Percentiles rank a stretch among this genome's conserved stretches.
Conservation (phyloP, 2,888 invertebrate species). For the Empis stercorea region DNA sequence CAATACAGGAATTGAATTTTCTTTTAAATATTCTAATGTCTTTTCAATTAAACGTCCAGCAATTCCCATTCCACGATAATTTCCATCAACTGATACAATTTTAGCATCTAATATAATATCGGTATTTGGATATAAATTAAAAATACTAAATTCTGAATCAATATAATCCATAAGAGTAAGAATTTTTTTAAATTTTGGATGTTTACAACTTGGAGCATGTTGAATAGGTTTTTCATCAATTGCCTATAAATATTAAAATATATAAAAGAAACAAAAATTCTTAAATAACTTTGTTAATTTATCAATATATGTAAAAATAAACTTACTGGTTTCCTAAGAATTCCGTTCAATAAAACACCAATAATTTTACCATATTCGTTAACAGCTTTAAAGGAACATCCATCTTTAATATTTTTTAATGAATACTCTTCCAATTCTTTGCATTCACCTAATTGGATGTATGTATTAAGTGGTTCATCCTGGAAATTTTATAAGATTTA, state of each 20-base stretch:
- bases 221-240: constrained; percentile 22
- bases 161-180: constrained; percentile 38
- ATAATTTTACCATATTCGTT: constrained; percentile 39
- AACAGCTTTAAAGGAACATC: constrained; percentile 43
- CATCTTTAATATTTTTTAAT: constrained; percentile 38
- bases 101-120: constrained; percentile 32
- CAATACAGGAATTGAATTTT: constrained; percentile 39
- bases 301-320: too few species aligned
- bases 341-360: constrained; percentile 42
- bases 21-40: constrained; percentile 29
- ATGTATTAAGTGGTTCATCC: constrained; percentile 36
- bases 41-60: constrained; percentile 31
- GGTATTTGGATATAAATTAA: constrained; percentile 35
- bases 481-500: constrained; percentile 16
- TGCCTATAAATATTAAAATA: neutral
- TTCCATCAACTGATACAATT: constrained; percentile 32
- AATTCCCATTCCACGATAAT: constrained; percentile 34
- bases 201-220: constrained; percentile 30
- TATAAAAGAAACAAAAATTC: neutral
- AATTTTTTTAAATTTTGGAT: constrained; percentile 42
- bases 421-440: constrained; percentile 43
- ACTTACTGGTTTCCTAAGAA: constrained; percentile 29
- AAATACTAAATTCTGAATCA: constrained; percentile 36
- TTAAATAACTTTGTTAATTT: neutral
- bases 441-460: constrained; percentile 32